A percentile compares a stretch with the other conserved stretches of the same genome.
These are phyloP conservation scores for Drosophila siamana DNA, from an alignment of 2,888 invertebrate genomes.

Conservation along the genomic window DNA sequence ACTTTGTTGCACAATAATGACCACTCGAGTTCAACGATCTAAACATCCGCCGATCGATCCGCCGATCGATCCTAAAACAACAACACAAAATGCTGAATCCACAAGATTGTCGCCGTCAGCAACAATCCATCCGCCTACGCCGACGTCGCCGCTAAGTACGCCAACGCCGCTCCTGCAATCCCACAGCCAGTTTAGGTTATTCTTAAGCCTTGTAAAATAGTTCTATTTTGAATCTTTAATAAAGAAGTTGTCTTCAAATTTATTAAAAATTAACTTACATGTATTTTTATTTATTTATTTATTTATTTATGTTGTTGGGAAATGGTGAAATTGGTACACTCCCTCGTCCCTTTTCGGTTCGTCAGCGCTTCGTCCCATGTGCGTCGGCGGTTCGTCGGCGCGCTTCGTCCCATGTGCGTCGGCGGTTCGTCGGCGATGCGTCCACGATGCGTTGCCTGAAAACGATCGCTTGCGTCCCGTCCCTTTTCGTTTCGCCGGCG, in stretches of 20 bases:
- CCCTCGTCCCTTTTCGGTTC: too few species aligned
- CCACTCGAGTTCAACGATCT: neutral
- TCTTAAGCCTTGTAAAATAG: neutral
- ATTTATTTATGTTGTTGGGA: too few species aligned
- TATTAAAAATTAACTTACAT: neutral
- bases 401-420: too few species aligned
- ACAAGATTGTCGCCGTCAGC: neutral
- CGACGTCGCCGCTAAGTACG: neutral
- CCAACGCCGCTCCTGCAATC: neutral
- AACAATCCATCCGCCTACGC: neutral
- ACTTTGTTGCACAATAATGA: neutral
- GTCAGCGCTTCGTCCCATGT: too few species aligned
- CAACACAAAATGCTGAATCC: neutral
- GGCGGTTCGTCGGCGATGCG: too few species aligned
- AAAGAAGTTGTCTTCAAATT: neutral
- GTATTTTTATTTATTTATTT: too few species aligned
- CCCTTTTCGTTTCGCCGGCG: too few species aligned
- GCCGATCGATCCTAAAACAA: neutral
- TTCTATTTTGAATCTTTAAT: neutral
- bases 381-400: too few species aligned
- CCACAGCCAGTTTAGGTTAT: neutral
- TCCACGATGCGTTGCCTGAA: too few species aligned
- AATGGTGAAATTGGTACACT: too few species aligned
- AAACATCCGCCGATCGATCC: neutral
- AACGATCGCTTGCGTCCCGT: too few species aligned